phyloP scores from a whole-genome alignment of 2,797 vertebrate species.

The Platalea minor region DNA sequence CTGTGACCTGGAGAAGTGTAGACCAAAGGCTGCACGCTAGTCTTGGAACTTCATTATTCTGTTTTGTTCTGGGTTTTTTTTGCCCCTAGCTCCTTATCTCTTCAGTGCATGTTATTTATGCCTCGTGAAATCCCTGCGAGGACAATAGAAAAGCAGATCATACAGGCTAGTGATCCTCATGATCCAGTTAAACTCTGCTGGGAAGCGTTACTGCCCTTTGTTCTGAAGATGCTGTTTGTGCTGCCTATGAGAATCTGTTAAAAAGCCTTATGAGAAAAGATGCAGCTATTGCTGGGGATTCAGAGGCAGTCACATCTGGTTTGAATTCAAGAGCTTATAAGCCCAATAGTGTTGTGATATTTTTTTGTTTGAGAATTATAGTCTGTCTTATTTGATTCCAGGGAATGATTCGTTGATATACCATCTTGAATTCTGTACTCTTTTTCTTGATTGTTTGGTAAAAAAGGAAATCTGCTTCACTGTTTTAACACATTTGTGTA shows the following conservation, averaged over 20 bases:
- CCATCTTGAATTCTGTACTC: neutral
- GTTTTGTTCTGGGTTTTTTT: neutral
- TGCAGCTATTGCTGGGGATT: neutral
- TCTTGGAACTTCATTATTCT: neutral
- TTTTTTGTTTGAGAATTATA: neutral
- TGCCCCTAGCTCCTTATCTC: neutral
- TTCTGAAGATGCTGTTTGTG: neutral
- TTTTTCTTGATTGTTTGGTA: neutral
- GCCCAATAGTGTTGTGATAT: neutral
- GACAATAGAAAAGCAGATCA: neutral
- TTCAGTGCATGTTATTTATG: neutral
- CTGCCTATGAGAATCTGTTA: neutral
- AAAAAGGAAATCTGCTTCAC: neutral
- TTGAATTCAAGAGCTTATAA: constrained; percentile 17
- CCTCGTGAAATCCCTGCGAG: neutral
- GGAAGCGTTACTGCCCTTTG: neutral
- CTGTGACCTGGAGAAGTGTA: neutral
- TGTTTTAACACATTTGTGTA: neutral
- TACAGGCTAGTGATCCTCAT: neutral
- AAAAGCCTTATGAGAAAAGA: neutral
- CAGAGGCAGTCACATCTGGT: neutral
- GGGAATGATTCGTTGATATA: neutral
- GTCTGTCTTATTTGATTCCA: neutral
- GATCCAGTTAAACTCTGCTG: neutral
- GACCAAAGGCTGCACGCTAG: neutral